Evolutionary conservation across 2,113 vertebrate species (phyloP).

Genomic region (Clinocottus analis): DNA sequence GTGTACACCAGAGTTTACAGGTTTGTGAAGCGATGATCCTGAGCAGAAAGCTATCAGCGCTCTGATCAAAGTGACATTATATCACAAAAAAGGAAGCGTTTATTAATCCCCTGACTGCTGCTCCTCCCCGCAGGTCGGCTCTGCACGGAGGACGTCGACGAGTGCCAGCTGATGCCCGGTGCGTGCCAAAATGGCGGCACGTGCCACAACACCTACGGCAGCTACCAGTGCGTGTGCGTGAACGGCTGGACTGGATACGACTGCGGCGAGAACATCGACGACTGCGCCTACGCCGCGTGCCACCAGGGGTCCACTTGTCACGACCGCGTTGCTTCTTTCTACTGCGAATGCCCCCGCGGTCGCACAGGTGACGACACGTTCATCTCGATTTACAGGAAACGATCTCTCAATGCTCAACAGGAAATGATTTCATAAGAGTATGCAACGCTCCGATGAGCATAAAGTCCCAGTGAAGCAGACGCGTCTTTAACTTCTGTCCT

Average conservation of each 20-base stretch:
- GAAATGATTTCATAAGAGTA: not conserved
- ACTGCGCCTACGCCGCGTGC: constrained; percentile 93
- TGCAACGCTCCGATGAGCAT: not conserved
- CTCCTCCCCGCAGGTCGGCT: constrained; percentile 87
- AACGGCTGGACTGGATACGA: constrained; percentile 96
- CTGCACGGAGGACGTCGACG: constrained; percentile 93
- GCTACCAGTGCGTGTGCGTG: constrained; percentile 94
- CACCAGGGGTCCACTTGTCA: constrained; percentile 91
- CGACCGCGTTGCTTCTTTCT: constrained; percentile 94
- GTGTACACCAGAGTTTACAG: constrained; percentile 94
- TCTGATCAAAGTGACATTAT: not conserved
- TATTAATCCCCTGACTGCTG: not conserved
- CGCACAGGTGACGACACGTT: constrained; percentile 86
- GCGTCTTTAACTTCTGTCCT: too few relatives aligned
- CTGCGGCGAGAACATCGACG: constrained; percentile 96
- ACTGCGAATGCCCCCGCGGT: constrained; percentile 92
- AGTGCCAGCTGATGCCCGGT: constrained; percentile 96
- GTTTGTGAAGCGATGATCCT: constrained; percentile 74
- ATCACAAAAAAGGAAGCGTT: not conserved
- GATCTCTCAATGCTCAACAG: not conserved
- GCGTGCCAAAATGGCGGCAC: constrained; percentile 97
- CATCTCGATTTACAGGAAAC: not conserved
- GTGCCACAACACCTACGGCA: constrained; percentile 91
- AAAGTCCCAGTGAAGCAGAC: not conserved
- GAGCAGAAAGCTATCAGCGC: too few relatives aligned